Evolutionary conservation across 2,797 vertebrate genomes (phyloP), one percentile per base, ranked within the genome.

Genomic region (Pangasius larnaudii): DNA sequence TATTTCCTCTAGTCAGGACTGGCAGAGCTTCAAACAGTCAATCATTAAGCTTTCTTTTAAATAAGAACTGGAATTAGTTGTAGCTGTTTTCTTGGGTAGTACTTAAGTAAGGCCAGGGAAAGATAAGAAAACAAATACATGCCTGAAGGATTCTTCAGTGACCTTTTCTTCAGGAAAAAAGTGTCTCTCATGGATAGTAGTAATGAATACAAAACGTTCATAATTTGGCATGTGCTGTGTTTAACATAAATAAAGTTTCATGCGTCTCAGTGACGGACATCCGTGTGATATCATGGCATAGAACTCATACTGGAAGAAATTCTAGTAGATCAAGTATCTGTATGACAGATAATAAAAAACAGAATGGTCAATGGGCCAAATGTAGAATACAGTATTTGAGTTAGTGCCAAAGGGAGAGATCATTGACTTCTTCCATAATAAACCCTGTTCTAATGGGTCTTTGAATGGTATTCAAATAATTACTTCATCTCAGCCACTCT

Each of bases 301-400:
- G n/a, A 84, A 67, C 81, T 88, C 61, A 81, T 59, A 84, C 79
- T 91, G 89, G 85, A 90, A 89, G 72, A 87, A 81, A 74, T 80
- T 91, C 75, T 84, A 88, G 86, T 85, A 84, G 88, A 90, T 89
- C 71, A 75, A 87, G 87, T 83, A 87, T 90, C 86, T 88, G 89
- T 85, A 89, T 74, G 88, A 90, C 89, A 78, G 90, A 90, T 85
- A 89, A 81, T 89, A 90, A 91, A 91, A 90, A 77, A 81, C 59
- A 51, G 80, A 85, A 89, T 71, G 67, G 75, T 65, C 83, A 90
- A 86, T 30, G 72, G 88, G 77, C 71, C 24, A 85, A 85, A 89
- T 27, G 61, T 46, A 89, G 59, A 79, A 85, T 72, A 30, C 24
- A 30, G 27, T 58, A 81, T 89, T 88, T 39, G 51, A 89, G 42